A percentile compares a stretch with the other conserved stretches of the same genome.
Evolutionary conservation across 2,113 vertebrate genomes (phyloP).

Genomic region (Diphyllodes magnificus): DNA sequence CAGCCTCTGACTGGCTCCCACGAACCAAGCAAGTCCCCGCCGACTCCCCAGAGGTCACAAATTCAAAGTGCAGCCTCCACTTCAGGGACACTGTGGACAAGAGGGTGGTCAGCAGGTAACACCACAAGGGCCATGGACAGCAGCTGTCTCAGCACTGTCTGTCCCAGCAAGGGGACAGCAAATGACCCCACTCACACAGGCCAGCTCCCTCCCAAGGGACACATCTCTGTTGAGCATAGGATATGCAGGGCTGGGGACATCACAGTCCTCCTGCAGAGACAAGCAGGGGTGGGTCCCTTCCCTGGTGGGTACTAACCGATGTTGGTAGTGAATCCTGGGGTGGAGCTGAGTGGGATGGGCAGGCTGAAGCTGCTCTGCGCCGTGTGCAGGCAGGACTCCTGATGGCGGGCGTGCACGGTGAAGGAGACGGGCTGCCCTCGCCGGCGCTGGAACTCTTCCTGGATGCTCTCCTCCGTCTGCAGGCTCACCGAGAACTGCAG

Average conservation of each 20-base stretch:
- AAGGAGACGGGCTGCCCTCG: slow-evolving; percentile 78
- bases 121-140: neutral
- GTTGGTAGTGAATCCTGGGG: slow-evolving; percentile 92
- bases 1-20: slow-evolving; percentile 82
- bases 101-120: neutral
- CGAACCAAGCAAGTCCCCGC: slow-evolving; percentile 77
- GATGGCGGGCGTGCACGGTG: slow-evolving; percentile 86
- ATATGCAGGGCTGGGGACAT: neutral
- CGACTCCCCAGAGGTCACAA: slow-evolving; percentile 86
- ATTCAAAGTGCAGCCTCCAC: slow-evolving; percentile 83
- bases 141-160: neutral
- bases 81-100: slow-evolving; percentile 52
- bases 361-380: slow-evolving; percentile 92
- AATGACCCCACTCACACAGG: neutral
- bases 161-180: neutral
- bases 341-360: slow-evolving; percentile 91
- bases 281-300: neutral
- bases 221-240: neutral
- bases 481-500: slow-evolving; percentile 92
- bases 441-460: slow-evolving; percentile 84
- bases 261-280: fast-evolving
- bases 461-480: slow-evolving; percentile 91
- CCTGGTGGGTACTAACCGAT: slow-evolving; percentile 74
- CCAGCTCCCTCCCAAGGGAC: neutral
- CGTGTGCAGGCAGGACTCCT: slow-evolving; percentile 95